A percentile compares a stretch with the other conserved stretches of the same genome.
These are phyloP conservation scores for Cacoxenus indagator DNA, from an alignment of 2,888 invertebrate species.

Conservation along the genomic window DNA sequence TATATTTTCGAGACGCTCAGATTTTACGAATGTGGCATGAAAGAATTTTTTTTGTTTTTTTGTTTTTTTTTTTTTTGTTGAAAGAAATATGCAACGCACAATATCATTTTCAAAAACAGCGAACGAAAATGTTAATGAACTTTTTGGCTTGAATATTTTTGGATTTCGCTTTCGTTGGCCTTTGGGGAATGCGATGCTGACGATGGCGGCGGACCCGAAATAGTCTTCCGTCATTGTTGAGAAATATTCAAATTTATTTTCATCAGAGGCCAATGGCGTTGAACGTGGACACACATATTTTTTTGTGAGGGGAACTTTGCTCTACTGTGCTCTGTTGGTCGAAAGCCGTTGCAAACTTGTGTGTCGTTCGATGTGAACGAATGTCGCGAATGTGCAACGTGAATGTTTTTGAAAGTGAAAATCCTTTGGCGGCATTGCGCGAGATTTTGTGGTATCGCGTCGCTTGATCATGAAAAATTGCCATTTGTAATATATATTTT, in stretches of 20 bases:
- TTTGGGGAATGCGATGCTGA: not conserved
- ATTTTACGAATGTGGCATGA: too few relatives aligned
- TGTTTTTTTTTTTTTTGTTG: too few relatives aligned
- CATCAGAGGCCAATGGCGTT: not conserved
- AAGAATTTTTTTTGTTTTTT: not conserved
- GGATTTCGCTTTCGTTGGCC: not conserved
- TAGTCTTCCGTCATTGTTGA: not conserved
- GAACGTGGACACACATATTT: not conserved
- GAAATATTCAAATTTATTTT: slow-evolving; percentile 1
- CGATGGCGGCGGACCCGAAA: not conserved
- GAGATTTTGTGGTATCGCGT: too few relatives aligned
- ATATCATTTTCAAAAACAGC: not conserved
- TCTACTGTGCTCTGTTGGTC: slow-evolving; percentile 6
- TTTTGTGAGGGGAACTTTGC: not conserved
- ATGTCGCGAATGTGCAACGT: too few relatives aligned
- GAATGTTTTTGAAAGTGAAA: too few relatives aligned
- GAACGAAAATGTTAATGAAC: slow-evolving; percentile 5
- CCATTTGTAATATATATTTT: too few relatives aligned
- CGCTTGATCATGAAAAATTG: too few relatives aligned
- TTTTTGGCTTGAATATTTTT: not conserved
- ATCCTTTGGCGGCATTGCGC: too few relatives aligned
- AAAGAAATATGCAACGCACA: not conserved
- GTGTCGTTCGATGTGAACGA: too few relatives aligned
- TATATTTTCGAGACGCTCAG: too few relatives aligned
- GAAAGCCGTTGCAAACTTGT: too few relatives aligned